Conservation (phyloP, 2,888 invertebrate species). For the Tolmerus cingulatus region DNA sequence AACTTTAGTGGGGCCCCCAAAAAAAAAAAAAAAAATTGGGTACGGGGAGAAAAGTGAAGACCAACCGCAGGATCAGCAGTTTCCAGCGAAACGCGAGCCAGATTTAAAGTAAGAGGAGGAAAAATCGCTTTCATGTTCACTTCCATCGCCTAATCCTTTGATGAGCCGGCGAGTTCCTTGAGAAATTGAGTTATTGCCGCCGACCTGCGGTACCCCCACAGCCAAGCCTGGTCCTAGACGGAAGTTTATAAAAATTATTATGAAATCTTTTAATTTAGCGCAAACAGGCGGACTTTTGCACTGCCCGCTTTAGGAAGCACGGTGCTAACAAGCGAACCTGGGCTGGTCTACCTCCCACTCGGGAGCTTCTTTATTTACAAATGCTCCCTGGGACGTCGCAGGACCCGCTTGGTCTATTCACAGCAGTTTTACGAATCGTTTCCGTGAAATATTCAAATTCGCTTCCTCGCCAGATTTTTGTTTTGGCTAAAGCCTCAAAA, state of each 20-base stretch:
- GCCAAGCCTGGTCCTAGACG: background rate
- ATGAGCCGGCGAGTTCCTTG: background rate
- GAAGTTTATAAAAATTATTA: background rate
- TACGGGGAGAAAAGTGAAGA: background rate
- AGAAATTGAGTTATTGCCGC: background rate
- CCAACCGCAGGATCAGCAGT: background rate
- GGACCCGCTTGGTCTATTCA: background rate
- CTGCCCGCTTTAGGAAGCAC: background rate
- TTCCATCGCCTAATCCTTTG: background rate
- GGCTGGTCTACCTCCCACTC: background rate
- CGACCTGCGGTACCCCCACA: background rate
- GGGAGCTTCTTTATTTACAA: background rate
- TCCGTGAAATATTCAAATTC: background rate
- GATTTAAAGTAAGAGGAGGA: background rate
- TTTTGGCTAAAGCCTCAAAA: background rate
- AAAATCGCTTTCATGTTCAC: background rate
- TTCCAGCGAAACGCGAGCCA: background rate
- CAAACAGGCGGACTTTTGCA: background rate
- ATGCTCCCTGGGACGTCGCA: background rate
- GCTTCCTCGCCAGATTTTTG: background rate
- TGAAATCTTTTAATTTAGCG: background rate
- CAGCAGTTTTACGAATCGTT: background rate
- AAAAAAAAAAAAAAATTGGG: background rate
- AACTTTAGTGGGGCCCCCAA: background rate
- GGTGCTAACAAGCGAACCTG: background rate